Conservation (phyloP, 53 echinoderm and acorn worm genomes). For the Apostichopus leukothele region DNA sequence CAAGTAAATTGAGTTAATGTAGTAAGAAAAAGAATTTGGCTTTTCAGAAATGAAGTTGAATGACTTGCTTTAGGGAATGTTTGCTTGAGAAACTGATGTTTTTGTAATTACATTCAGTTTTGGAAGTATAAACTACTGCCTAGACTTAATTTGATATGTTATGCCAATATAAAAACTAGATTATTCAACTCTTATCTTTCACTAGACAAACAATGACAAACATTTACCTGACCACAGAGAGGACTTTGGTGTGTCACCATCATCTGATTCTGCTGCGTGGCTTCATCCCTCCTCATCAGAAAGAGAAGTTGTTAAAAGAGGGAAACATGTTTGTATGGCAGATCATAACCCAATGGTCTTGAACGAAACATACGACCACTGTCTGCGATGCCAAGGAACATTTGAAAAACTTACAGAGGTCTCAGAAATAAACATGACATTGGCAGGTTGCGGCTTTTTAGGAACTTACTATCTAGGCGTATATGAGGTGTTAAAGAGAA, state of each 20-base stretch:
- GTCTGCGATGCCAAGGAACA: constrained; percentile 19
- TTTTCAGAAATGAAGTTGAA: too few species aligned
- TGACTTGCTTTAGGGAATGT: too few species aligned
- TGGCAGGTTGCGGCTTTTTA: constrained; percentile 74
- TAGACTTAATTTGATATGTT: too few species aligned
- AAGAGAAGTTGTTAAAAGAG: not conserved
- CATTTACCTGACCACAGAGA: not conserved
- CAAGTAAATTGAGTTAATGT: too few species aligned
- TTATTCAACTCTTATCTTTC: not conserved
- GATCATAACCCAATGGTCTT: not conserved
- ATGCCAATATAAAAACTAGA: too few species aligned
- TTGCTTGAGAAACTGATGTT: too few species aligned
- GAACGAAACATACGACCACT: not conserved
- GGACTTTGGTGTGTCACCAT: not conserved
- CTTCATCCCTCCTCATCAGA: not conserved
- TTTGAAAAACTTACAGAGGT: constrained; percentile 20
- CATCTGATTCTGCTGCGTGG: not conserved
- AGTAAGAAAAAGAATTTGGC: too few species aligned
- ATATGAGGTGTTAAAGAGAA: constrained; percentile 49
- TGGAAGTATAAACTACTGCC: too few species aligned
- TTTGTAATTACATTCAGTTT: too few species aligned
- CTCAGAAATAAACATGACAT: constrained; percentile 60
- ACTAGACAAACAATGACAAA: not conserved
- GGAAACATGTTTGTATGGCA: constrained; percentile 6
- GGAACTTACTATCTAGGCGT: constrained; percentile 75